Evolutionary conservation across 2,888 invertebrate species (phyloP).

Genomic region (Mesorhabditis belari): DNA sequence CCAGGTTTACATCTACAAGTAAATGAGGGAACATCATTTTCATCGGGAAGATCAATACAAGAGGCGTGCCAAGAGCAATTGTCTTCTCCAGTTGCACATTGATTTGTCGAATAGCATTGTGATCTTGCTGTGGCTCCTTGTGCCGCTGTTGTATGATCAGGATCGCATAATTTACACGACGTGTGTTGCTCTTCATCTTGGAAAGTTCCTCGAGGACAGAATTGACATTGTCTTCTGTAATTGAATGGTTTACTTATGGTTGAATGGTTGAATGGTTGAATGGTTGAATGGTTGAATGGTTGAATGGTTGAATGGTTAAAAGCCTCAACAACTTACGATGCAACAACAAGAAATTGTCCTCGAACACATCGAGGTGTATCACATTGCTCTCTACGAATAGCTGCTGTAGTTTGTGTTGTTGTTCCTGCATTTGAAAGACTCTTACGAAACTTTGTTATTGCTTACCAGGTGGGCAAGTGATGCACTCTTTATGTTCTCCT

Average conservation of each 20-base stretch:
- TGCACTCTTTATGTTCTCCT: constrained; percentile 80
- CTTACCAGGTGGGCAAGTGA: constrained; percentile 68
- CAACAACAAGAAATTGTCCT: constrained; percentile 78
- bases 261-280: too few relatives aligned
- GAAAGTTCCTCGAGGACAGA: constrained; percentile 84
- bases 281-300: too few relatives aligned
- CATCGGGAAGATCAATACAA: constrained; percentile 52
- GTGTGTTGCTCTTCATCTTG: constrained; percentile 86
- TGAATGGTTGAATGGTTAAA: too few relatives aligned
- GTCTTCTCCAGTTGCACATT: constrained; percentile 51
- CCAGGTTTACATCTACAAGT: constrained; percentile 87
- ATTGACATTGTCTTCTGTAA: constrained; percentile 71
- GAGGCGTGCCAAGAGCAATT: constrained; percentile 53
- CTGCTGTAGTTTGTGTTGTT: constrained; percentile 79
- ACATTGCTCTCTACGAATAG: constrained; percentile 79
- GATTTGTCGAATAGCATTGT: constrained; percentile 53
- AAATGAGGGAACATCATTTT: constrained; percentile 52
- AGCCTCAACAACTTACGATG: constrained; percentile 59
- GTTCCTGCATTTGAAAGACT: constrained; percentile 60
- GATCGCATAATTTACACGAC: constrained; percentile 79
- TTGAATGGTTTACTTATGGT: background rate
- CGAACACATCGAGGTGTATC: constrained; percentile 77
- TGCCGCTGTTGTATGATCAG: constrained; percentile 74
- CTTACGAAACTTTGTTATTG: background rate
- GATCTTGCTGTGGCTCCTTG: constrained; percentile 46